Base-by-base conservation (phyloP, 2,797 vertebrate genomes). In the Gallinago stenura region DNA sequence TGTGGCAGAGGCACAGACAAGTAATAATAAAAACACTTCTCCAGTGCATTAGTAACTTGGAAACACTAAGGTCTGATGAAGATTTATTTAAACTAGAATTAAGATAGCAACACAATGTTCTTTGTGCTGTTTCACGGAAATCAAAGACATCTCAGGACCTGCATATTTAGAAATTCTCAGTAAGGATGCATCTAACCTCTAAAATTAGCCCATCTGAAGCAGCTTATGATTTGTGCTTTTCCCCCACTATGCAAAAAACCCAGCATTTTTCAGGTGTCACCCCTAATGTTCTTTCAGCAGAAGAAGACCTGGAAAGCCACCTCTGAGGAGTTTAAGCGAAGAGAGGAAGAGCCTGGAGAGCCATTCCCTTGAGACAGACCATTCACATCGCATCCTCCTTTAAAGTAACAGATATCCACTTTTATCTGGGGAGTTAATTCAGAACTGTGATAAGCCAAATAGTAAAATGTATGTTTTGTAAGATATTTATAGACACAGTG, bases 391-490 rank as follows among this genome's bases (percentile, higher is more conserved):
- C 31, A 31, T 26, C 26, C 54, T 30, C 30, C 5, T 16, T 16
- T 7, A 9, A 16, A 46, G 25, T 7, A 33, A 18, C 31, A 18
- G 35, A 13, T 61, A 31, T 4, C 10, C 19, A 7, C 43, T 20
- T 31, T 45, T 31, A 28, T 3, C 1, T 46, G 35, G 2, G 0
- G 4, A 12, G 21, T 35, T 26, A 43, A 26, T 35, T 18, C 50
- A 72, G 68, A 35, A 20, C 41, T 17, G 25, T 12, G 18, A 21
- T 9, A 21, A 64, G 33, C n/a, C 43, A 18, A 50, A 56, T 5
- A 21, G 10, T 25, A 17, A 48, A 12, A 45, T 45, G 30, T 51
- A 22, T 16, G 10, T 24, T 60, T 26, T 31, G 31, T 10, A 20
- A 43, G 61, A 14, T 50, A 37, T 28, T 43, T 72, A 22, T 28